Evolutionary conservation across 2,113 vertebrate genomes (phyloP).

Genomic region (Geococcyx californianus): DNA sequence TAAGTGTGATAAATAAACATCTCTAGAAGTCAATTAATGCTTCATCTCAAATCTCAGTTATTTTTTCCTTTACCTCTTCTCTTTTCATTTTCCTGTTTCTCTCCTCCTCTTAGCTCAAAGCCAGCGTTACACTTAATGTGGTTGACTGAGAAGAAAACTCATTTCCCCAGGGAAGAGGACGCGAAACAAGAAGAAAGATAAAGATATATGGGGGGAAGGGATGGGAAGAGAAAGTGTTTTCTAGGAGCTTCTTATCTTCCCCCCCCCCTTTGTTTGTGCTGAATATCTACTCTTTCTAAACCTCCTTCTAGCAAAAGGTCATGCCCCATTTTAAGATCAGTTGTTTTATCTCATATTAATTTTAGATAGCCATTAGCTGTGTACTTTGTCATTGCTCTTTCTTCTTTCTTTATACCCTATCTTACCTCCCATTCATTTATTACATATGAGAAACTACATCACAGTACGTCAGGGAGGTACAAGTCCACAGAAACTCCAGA

Average conservation of each 20-base stretch:
- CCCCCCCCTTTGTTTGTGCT: not conserved
- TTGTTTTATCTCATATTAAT: not conserved
- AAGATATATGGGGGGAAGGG: not conserved
- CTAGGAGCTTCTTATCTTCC: not conserved
- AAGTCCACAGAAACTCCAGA: not conserved
- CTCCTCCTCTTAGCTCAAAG: not conserved
- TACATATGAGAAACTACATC: not conserved
- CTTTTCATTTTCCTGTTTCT: not conserved
- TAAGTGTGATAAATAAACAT: not conserved
- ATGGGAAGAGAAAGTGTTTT: not conserved
- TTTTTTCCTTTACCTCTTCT: not conserved
- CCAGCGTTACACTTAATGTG: not conserved
- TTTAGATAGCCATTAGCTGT: not conserved
- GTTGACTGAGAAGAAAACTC: not conserved
- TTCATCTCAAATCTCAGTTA: not conserved
- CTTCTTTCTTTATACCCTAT: too few species aligned
- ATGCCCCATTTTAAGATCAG: not conserved
- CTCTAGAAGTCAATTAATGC: not conserved
- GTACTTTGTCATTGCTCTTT: too few species aligned
- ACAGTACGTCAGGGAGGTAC: not conserved
- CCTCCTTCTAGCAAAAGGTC: not conserved
- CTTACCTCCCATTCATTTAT: too few species aligned
- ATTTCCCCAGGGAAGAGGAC: not conserved
- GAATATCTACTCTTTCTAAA: not conserved
- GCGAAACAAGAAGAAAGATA: not conserved